Evolutionary conservation across 2,888 invertebrate species (phyloP), one percentile per base, ranked within the genome.

Genomic region (Julus scanicus): DNA sequence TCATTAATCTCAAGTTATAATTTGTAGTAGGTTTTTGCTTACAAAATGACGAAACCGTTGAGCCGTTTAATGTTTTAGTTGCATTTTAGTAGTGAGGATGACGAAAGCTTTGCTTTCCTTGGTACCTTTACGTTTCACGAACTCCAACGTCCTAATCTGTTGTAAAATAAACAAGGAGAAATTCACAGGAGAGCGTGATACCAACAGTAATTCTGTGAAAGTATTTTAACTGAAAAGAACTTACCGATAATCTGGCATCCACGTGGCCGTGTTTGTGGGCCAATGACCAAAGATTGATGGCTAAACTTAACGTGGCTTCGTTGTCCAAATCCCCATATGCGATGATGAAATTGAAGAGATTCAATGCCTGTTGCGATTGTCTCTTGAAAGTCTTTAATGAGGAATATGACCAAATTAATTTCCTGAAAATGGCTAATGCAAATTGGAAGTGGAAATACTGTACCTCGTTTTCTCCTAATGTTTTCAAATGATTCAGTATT

Each of bases 241-340:
- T 17, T 92, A 93, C 93, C 90, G 92, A 92, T 40, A 93, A 90
- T 92, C 94, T 94, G 4, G 92, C 91, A 91, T 95, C 95, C 37
- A 93, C 91, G 49, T 92, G 93, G 5, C 93, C 92, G 91, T 95
- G 93, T 92, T 96, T 97, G 90, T 95, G 94, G 29, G 95, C 94
- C 90, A 97, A 93, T 91, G 95, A 94, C 97, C 97, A 98, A 84
- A 98, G 93, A 92, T 97, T 97, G 0, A 94, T 91, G 0, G 96
- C 96, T 89, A 98, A 93, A 88, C 94, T 94, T 49, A 94, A 93
- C 92, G 96, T 93, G 13, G 94, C 89, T n/a, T 90, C 90, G 83
- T 91, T 89, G 6, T 89, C 89, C 13, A 93, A 89, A 90, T 93
- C 92, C 39, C 92, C 92, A 90, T 92, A 92, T 57, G 91, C 90